Conservation (phyloP, 2,797 vertebrate species). For the Antennarius maculatus region DNA sequence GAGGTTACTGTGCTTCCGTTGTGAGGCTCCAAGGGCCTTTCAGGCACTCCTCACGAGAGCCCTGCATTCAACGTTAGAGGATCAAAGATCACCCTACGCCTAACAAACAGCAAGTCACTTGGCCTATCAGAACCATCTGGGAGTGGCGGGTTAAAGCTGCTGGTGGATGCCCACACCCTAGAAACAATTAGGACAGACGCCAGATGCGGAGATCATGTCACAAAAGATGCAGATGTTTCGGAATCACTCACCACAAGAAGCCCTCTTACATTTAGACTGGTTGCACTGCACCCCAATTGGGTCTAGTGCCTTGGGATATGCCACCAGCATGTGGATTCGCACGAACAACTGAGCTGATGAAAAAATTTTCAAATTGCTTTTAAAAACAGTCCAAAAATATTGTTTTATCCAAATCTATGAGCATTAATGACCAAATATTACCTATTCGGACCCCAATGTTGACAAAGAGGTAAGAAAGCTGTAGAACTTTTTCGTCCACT, state of each 20-base stretch:
- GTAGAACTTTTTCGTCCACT: constrained; percentile 5
- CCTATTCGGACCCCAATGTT: constrained; percentile 25
- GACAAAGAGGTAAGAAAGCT: constrained; percentile 29
- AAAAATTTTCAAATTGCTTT: constrained; percentile 54
- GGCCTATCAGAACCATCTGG: constrained; percentile 81
- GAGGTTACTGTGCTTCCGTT: constrained; percentile 71
- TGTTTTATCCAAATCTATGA: constrained; percentile 31
- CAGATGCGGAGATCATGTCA: constrained; percentile 81
- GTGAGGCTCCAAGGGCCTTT: constrained; percentile 59
- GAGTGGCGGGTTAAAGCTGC: constrained; percentile 77
- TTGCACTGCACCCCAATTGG: constrained; percentile 68
- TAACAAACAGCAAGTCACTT: constrained; percentile 79
- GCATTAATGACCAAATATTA: constrained; percentile 45
- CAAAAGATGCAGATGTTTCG: constrained; percentile 80
- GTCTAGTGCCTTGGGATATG: constrained; percentile 61
- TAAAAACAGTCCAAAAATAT: constrained; percentile 31
- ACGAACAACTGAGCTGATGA: constrained; percentile 58
- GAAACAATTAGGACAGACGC: constrained; percentile 67
- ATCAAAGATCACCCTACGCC: constrained; percentile 79
- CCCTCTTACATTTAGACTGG: constrained; percentile 73
- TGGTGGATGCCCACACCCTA: constrained; percentile 71
- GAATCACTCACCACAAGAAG: constrained; percentile 61
- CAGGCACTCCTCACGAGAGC: constrained; percentile 65
- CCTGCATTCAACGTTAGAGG: constrained; percentile 60
- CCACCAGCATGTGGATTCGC: constrained; percentile 67